Evolutionary conservation across 2,113 vertebrate species (phyloP).

Genomic region (Parotia lawesii): DNA sequence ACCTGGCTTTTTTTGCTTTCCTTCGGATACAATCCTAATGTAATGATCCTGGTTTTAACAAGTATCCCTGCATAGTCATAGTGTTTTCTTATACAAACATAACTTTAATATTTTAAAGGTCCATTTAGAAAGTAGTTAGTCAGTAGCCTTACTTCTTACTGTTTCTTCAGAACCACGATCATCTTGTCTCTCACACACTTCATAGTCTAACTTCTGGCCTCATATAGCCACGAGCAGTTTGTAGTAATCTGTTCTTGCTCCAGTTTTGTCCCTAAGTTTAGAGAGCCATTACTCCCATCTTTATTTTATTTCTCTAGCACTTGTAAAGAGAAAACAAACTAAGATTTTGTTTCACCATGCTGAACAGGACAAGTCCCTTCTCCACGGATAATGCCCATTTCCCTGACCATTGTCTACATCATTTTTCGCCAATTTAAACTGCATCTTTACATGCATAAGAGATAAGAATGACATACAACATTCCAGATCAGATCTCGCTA

Average conservation of each 20-base stretch:
- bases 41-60: background rate
- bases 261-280: background rate
- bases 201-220: background rate
- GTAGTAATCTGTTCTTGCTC: background rate
- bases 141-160: background rate
- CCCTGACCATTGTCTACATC: background rate
- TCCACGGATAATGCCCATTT: background rate
- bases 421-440: background rate
- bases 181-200: background rate
- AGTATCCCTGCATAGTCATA: background rate
- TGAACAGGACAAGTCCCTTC: background rate
- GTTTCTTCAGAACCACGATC: background rate
- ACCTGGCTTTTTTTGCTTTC: background rate
- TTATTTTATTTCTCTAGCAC: background rate
- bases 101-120: background rate
- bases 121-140: background rate
- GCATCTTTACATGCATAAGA: background rate
- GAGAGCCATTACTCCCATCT: background rate
- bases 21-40: background rate
- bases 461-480: background rate
- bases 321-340: background rate
- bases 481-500: background rate
- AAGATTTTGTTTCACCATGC: background rate
- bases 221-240: fast-evolving
- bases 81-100: background rate